Percentiles rank a stretch among this genome's conserved stretches.
phyloP scores from a whole-genome alignment of 2,888 invertebrate species.

The Ophraella communa region DNA sequence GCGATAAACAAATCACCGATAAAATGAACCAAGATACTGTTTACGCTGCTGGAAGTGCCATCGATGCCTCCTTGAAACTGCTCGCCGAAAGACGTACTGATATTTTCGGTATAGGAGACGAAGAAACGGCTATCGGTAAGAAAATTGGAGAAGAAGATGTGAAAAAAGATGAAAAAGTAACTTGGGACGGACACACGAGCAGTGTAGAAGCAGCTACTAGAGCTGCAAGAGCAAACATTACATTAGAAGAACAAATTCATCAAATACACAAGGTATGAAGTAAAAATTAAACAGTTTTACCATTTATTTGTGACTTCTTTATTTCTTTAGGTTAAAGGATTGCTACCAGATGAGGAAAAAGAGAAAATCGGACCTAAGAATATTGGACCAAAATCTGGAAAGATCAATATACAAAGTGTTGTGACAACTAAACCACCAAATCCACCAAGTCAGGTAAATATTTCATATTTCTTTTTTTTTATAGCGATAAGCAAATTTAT shows the following conservation, averaged over 20 bases:
- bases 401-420: slow-evolving; percentile 50
- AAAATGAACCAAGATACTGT: slow-evolving; percentile 91
- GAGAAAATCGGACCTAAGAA: slow-evolving; percentile 96
- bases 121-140: slow-evolving; percentile 98
- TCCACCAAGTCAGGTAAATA: slow-evolving; percentile 44
- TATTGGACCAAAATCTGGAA: slow-evolving; percentile 58
- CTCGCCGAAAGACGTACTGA: slow-evolving; percentile 99
- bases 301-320: background rate
- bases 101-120: slow-evolving; percentile 98
- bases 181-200: slow-evolving; percentile 98
- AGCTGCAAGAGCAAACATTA: slow-evolving; percentile 93
- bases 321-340: slow-evolving; percentile 72
- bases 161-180: slow-evolving; percentile 87
- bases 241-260: slow-evolving; percentile 95
- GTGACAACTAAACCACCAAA: slow-evolving; percentile 59
- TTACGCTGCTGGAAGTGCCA: slow-evolving; percentile 82
- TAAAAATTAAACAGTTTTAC: too few species aligned
- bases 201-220: slow-evolving; percentile 95
- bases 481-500: too few species aligned
- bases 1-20: slow-evolving; percentile 92
- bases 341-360: slow-evolving; percentile 94
- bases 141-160: slow-evolving; percentile 91
- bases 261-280: slow-evolving; percentile 94
- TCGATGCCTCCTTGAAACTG: slow-evolving; percentile 93
- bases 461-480: background rate